Conservation (phyloP, 2,113 vertebrate species). For the Gorsachius goisagi region DNA sequence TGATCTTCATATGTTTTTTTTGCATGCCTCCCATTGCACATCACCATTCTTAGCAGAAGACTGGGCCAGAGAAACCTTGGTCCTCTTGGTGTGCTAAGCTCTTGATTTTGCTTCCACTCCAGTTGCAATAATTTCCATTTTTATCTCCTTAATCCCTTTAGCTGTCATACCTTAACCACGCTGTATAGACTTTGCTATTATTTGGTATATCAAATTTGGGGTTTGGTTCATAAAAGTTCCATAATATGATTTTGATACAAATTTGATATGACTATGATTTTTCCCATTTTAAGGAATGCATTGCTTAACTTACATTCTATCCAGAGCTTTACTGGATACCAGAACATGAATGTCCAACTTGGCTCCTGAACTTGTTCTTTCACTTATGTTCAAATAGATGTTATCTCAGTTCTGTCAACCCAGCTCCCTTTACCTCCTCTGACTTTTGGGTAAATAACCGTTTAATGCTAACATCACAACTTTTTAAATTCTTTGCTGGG, state of each 20-base stretch:
- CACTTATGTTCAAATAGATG: not conserved
- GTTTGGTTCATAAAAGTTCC: not conserved
- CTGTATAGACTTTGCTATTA: not conserved
- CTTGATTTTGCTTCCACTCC: not conserved
- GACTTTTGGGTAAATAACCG: not conserved
- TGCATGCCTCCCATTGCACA: accelerated
- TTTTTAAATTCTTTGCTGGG: not conserved
- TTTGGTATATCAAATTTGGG: not conserved
- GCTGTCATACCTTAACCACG: not conserved
- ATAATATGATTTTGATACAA: not conserved
- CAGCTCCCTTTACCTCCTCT: not conserved
- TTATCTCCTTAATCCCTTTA: not conserved
- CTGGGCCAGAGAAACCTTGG: not conserved
- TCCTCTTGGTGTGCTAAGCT: not conserved
- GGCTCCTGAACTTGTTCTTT: not conserved
- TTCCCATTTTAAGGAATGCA: not conserved
- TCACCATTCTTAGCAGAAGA: not conserved
- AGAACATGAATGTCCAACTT: not conserved
- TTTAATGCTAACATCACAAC: not conserved
- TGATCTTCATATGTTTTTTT: not conserved
- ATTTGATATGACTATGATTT: not conserved
- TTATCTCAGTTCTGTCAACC: not conserved
- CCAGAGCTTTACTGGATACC: not conserved
- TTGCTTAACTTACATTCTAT: not conserved
- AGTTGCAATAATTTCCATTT: not conserved